phyloP scores from a whole-genome alignment of 2,113 vertebrate genomes.

The Odontophorus gujanensis region DNA sequence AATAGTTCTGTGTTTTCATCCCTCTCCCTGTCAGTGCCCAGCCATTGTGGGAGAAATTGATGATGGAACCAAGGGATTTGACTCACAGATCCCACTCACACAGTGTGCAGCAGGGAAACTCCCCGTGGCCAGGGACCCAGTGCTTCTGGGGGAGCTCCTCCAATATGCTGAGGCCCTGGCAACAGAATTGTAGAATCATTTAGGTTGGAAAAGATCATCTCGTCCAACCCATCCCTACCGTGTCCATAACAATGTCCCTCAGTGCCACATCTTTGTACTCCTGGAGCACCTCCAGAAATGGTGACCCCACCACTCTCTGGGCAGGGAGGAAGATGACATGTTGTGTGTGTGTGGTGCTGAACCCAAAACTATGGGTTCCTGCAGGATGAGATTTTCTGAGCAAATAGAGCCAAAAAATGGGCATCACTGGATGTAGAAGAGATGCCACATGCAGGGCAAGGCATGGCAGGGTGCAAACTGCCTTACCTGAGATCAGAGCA shows the following conservation, averaged over 20 bases:
- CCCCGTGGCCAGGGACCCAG: neutral
- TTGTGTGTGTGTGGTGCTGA: fast-evolving
- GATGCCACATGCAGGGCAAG: fast-evolving
- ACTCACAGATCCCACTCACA: neutral
- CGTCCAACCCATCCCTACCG: no score
- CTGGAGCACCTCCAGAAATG: no score
- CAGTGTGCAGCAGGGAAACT: neutral
- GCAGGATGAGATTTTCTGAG: neutral
- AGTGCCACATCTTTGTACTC: no score
- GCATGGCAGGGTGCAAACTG: neutral
- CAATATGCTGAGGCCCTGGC: no score
- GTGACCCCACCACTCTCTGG: no score
- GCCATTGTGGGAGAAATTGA: neutral
- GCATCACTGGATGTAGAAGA: neutral
- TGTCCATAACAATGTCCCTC: no score
- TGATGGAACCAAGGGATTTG: neutral
- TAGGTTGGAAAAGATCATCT: no score
- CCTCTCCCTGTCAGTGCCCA: neutral
- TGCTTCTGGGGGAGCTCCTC: no score
- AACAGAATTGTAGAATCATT: no score
- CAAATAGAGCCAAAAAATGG: neutral
- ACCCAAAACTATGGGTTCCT: fast-evolving
- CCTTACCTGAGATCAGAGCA: no score
- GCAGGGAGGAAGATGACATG: fast-evolving
- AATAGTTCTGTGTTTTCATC: neutral